Conservation (phyloP, 30 jellyfish, hydroid and myxozoan species). For the Sanderia malayensis region DNA sequence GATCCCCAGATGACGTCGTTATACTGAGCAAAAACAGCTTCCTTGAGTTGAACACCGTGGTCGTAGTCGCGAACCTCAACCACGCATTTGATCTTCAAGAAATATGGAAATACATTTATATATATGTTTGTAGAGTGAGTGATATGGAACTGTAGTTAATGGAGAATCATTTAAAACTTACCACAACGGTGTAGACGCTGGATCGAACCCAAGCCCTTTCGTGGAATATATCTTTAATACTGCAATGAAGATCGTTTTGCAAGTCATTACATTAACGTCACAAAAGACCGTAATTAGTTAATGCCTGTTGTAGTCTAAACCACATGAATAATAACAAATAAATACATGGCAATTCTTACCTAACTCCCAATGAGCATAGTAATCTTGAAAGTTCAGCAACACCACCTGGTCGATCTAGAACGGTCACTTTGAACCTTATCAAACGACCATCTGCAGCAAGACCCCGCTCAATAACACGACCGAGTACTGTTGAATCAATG, state of each 20-base stretch:
- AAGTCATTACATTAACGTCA: no score
- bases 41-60: conserved; percentile 81
- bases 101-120: no score
- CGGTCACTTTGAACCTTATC: conserved; percentile 83
- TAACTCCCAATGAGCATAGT: conserved; percentile 80
- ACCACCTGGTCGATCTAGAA: conserved; percentile 98
- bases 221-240: conserved; percentile 95
- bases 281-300: not conserved
- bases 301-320: not conserved
- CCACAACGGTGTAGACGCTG: conserved; percentile 90
- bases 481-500: conserved; percentile 98
- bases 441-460: conserved; percentile 98
- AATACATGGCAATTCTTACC: conserved; percentile 47
- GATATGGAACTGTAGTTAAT: no score
- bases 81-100: conserved; percentile 79
- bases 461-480: conserved; percentile 99
- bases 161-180: no score
- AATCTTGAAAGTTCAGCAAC: conserved; percentile 83
- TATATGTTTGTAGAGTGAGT: no score
- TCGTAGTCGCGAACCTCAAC: conserved; percentile 91
- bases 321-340: no score
- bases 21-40: conserved; percentile 73
- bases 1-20: conserved; percentile 86
- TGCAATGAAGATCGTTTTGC: conserved; percentile 35
- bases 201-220: conserved; percentile 97